Conservation (phyloP, 2,888 invertebrate genomes). For the Parnassius glacialis region DNA sequence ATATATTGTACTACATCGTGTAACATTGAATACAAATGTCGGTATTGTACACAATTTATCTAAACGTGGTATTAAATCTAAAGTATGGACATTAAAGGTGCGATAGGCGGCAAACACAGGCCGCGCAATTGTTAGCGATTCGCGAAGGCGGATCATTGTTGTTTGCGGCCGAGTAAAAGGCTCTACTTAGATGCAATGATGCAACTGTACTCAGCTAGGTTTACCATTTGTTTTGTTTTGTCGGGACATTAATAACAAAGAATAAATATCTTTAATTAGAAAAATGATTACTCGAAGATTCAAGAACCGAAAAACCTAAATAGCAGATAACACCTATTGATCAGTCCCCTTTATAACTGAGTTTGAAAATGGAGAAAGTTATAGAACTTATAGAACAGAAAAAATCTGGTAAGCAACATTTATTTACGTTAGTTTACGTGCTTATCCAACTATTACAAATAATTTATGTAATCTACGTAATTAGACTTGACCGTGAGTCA, state of each 20-base stretch:
- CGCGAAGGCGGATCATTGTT: conserved; percentile 13
- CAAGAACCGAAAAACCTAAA: too few relatives aligned
- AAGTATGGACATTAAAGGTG: conserved; percentile 14
- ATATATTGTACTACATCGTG: neutral
- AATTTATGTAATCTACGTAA: too few relatives aligned
- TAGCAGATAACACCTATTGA: too few relatives aligned
- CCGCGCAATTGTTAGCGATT: conserved; percentile 6
- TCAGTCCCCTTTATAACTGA: too few relatives aligned
- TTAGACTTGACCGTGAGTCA: too few relatives aligned
- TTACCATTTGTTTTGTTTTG: neutral
- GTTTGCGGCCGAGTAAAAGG: conserved; percentile 2
- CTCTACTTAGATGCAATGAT: conserved; percentile 14
- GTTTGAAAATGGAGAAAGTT: too few relatives aligned
- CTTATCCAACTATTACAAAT: too few relatives aligned
- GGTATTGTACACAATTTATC: neutral
- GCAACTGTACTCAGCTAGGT: conserved; percentile 8
- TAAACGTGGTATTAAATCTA: conserved; percentile 4
- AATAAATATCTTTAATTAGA: too few relatives aligned
- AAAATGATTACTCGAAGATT: too few relatives aligned
- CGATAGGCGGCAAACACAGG: conserved; percentile 4
- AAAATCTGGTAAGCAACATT: too few relatives aligned
- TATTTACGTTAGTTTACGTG: too few relatives aligned
- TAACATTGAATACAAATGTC: neutral
- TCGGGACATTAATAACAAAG: neutral
- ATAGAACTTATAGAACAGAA: too few relatives aligned